These are phyloP conservation scores for Adoxophyes honmai DNA, from an alignment of 1,140 invertebrate genomes.

Conservation along the genomic window DNA sequence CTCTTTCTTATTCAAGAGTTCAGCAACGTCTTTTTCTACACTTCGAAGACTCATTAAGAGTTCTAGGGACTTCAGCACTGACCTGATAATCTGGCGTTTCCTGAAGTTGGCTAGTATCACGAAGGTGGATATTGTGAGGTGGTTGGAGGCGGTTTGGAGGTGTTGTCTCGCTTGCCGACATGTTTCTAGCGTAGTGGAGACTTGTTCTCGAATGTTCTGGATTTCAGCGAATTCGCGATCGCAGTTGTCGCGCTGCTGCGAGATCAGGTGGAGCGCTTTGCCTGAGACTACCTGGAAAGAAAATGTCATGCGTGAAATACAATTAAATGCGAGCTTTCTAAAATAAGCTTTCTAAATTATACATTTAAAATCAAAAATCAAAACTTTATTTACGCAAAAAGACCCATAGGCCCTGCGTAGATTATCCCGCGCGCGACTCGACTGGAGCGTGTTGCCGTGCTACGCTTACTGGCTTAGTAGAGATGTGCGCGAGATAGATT, in stretches of 20 bases:
- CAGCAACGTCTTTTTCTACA: constrained; percentile 90
- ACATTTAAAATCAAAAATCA: too few species aligned
- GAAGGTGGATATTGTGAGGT: constrained; percentile 91
- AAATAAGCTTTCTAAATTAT: not conserved
- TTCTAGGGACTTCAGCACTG: constrained; percentile 87
- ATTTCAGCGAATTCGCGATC: constrained; percentile 90
- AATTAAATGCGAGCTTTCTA: too few species aligned
- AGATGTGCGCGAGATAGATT: too few species aligned
- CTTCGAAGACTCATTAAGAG: constrained; percentile 91
- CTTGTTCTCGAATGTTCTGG: constrained; percentile 84
- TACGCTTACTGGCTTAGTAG: too few species aligned
- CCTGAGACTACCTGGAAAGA: constrained; percentile 86
- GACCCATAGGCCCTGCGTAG: too few species aligned
- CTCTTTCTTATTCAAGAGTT: constrained; percentile 89
- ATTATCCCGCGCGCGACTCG: too few species aligned
- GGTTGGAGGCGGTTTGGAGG: constrained; percentile 85
- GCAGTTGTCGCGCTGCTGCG: constrained; percentile 92
- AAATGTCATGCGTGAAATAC: too few species aligned
- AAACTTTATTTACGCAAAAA: too few species aligned
- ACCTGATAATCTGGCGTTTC: constrained; percentile 88
- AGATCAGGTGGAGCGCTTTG: constrained; percentile 92
- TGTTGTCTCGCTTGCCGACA: constrained; percentile 85
- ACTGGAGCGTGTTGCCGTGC: too few species aligned
- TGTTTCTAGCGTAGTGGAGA: constrained; percentile 83
- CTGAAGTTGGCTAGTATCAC: constrained; percentile 92